Evolutionary conservation across 1,140 invertebrate species (phyloP).

Genomic region (Apis dorsata): DNA sequence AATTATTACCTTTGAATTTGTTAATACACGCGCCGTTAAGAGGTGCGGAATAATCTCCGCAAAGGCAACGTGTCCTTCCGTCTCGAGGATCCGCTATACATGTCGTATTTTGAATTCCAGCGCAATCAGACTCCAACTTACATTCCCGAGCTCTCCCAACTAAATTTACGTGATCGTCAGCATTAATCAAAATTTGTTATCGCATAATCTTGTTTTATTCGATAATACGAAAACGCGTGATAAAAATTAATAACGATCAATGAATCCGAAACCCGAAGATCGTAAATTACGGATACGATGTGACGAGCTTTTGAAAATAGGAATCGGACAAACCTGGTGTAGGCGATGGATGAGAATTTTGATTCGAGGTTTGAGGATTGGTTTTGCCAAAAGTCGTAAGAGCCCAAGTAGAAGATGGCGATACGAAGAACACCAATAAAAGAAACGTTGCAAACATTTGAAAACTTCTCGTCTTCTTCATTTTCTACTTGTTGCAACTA

Average conservation of each 20-base stretch:
- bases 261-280: no score
- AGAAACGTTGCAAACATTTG: conserved; percentile 62
- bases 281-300: no score
- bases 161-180: conserved; percentile 56
- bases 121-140: conserved; percentile 82
- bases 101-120: conserved; percentile 83
- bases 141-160: conserved; percentile 83
- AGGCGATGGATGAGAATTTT: conserved; percentile 80
- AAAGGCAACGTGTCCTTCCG: conserved; percentile 83
- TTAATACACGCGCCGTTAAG: conserved; percentile 83
- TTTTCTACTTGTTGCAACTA: conserved; percentile 38
- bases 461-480: conserved; percentile 63
- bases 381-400: conserved; percentile 86
- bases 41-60: conserved; percentile 84
- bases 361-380: conserved; percentile 79
- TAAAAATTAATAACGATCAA: no score
- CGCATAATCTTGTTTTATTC: no score
- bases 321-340: conserved; percentile 76
- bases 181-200: no score
- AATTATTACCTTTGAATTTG: conserved; percentile 80
- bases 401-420: conserved; percentile 80
- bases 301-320: no score
- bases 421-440: conserved; percentile 69
- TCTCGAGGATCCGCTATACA: conserved; percentile 83
- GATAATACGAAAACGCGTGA: no score